phyloP scores from a whole-genome alignment of 2,888 invertebrate genomes.

The Nipponacmea schrenckii region DNA sequence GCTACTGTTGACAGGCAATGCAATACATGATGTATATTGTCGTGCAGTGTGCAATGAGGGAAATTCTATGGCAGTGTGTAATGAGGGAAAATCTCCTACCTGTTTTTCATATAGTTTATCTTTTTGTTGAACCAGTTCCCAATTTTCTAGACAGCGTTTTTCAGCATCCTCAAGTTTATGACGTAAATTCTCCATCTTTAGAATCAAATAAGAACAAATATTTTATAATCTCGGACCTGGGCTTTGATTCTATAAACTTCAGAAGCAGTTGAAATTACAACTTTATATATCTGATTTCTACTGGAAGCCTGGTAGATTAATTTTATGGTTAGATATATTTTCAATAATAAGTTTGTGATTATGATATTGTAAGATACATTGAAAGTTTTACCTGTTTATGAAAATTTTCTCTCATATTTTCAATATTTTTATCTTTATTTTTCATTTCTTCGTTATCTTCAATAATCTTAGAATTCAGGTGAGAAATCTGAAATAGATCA shows the following conservation, averaged over 20 bases:
- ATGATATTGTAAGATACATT: no score
- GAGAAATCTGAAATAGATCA: constrained; percentile 71
- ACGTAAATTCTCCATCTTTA: constrained; percentile 49
- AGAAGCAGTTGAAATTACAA: no score
- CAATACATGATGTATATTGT: no score
- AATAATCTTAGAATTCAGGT: constrained; percentile 66
- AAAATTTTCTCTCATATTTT: constrained; percentile 45
- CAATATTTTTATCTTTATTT: constrained; percentile 39
- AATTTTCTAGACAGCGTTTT: constrained; percentile 46
- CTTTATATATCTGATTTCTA: no score
- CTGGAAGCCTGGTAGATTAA: no score
- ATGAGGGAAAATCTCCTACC: constrained; percentile 31
- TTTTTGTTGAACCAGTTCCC: constrained; percentile 46
- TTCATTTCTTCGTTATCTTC: constrained; percentile 77
- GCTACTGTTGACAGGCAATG: no score
- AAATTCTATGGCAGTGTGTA: no score
- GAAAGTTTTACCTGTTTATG: constrained; percentile 46
- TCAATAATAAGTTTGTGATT: no score
- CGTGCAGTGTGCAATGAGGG: no score
- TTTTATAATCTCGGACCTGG: not conserved
- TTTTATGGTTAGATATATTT: no score
- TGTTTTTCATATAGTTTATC: constrained; percentile 53
- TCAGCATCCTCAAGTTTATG: constrained; percentile 50
- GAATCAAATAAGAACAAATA: not conserved
- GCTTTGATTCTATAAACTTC: no score